A percentile compares a stretch with the other conserved stretches of the same genome.
Evolutionary conservation across 2,113 vertebrate species (phyloP).

Genomic region (Pungitius pungitius): DNA sequence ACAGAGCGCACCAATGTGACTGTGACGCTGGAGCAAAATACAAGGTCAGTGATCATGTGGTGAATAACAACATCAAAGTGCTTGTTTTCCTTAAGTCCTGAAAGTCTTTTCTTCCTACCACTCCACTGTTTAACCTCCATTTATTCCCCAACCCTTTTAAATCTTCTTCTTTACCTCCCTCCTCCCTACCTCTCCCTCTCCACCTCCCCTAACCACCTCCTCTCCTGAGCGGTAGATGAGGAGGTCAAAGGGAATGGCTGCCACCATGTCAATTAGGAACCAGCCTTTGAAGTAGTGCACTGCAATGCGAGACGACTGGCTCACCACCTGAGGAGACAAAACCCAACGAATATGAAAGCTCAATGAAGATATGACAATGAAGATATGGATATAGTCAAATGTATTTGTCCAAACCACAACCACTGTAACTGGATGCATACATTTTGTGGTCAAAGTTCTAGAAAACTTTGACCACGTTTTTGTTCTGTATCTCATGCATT

Average conservation of each 20-base stretch:
- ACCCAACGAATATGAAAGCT: background rate
- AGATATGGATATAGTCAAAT: background rate
- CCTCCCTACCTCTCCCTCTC: slow-evolving; percentile 47
- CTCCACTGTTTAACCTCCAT: background rate
- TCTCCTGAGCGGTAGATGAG: slow-evolving; percentile 91
- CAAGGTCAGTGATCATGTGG: background rate
- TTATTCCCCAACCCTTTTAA: background rate
- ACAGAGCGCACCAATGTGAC: background rate
- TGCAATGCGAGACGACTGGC: slow-evolving; percentile 87
- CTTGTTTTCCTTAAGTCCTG: background rate
- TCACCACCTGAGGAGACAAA: slow-evolving; percentile 78
- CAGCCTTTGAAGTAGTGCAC: slow-evolving; percentile 95
- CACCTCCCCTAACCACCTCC: slow-evolving; percentile 77
- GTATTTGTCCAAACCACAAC: background rate
- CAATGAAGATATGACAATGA: background rate
- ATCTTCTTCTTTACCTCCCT: background rate
- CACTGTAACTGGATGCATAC: background rate
- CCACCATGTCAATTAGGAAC: slow-evolving; percentile 96
- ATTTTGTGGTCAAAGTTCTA: too few species aligned
- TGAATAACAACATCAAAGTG: background rate
- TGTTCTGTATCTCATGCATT: background rate
- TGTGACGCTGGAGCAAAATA: background rate
- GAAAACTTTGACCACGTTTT: too few species aligned
- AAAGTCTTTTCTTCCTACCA: background rate
- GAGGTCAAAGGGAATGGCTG: slow-evolving; percentile 91